Evolutionary conservation across 2,888 invertebrate genomes (phyloP), one percentile per base, ranked within the genome.

Genomic region (Aporophyla nigra): DNA sequence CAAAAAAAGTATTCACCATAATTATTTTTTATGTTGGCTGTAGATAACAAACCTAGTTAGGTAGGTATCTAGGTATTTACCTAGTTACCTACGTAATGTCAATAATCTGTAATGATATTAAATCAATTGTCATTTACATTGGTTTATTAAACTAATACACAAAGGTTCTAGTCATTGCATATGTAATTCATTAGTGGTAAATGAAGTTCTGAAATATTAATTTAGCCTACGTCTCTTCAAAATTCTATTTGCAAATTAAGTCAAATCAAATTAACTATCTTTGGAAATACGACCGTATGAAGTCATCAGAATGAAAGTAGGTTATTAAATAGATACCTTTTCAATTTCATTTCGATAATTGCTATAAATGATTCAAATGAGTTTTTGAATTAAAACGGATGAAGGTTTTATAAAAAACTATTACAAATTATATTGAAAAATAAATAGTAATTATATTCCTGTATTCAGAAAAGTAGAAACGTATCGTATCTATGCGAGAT

Each of bases 201-300:
- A 61, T 65, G 14, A 71, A 71, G 69, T 65, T 53, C 40, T 69
- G 3, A 58, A 62, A 66, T 71, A 83, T 62, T 71, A 72, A 71
- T 69, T 65, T 27, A 68, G 16, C 51, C 53, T 43, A 51, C 58
- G 21, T 59, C 16, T 63, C 19, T 51, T 56, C 59, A 65, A 71
- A 43, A 69, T 78, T 61, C 27, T 72, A 63, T 54, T 54, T 54
- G 65, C 27, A 83, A 83, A 83, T 59, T 67, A 40, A 59, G 24
- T 67, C 21, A 40, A 59, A 21, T 67, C 21, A 43, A 70, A 78
- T 83, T 73, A 70, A 46, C 58, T 79, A 49, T 63, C 61, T 53
- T 49, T 70, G 43, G 27, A 24, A 83, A 61, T 61, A 24, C 21
- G 21, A 46, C 19, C 24, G 4, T 56, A 49, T 53, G 46, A 53